A percentile compares a stretch with the other conserved stretches of the same genome.
phyloP scores from a whole-genome alignment of 2,888 invertebrate species.

The Amblyjoppa fuscipennis region DNA sequence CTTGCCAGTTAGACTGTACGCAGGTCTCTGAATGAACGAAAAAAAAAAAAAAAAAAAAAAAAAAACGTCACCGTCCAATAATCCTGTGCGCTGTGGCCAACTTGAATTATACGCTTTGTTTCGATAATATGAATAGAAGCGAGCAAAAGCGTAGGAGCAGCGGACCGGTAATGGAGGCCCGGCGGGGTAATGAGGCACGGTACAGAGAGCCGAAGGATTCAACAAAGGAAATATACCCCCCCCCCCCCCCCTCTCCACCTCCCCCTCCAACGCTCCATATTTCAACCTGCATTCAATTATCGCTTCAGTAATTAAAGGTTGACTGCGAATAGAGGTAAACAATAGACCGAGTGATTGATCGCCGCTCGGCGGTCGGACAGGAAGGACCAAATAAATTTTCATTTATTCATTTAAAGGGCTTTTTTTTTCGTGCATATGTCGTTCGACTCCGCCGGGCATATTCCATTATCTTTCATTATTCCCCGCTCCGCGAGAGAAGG shows the following conservation, averaged over 20 bases:
- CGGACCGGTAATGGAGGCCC: conserved; percentile 57
- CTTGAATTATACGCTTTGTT: conserved; percentile 58
- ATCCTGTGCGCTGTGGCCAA: conserved; percentile 15
- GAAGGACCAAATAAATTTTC: conserved; percentile 1
- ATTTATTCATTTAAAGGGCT: background rate
- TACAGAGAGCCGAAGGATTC: conserved; percentile 35
- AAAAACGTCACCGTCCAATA: background rate
- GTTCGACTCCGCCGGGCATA: background rate
- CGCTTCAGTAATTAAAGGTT: conserved; percentile 78
- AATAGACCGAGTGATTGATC: conserved; percentile 41
- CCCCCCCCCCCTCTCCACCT: background rate
- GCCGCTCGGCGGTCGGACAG: background rate
- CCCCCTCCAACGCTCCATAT: background rate
- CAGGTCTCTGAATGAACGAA: background rate
- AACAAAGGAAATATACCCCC: conserved; percentile 35
- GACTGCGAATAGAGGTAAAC: conserved; percentile 69
- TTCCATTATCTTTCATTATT: conserved; percentile 8
- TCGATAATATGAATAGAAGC: conserved; percentile 50
- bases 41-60: too few species aligned
- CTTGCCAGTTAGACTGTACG: background rate
- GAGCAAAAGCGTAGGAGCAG: conserved; percentile 36
- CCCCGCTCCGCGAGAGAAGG: conserved; percentile 17
- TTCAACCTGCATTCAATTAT: conserved; percentile 73
- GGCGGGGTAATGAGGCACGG: conserved; percentile 53
- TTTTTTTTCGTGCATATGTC: background rate